These are phyloP conservation scores for Trissoscelio sp. DNA, from an alignment of 2,888 invertebrate species.

Conservation along the genomic window DNA sequence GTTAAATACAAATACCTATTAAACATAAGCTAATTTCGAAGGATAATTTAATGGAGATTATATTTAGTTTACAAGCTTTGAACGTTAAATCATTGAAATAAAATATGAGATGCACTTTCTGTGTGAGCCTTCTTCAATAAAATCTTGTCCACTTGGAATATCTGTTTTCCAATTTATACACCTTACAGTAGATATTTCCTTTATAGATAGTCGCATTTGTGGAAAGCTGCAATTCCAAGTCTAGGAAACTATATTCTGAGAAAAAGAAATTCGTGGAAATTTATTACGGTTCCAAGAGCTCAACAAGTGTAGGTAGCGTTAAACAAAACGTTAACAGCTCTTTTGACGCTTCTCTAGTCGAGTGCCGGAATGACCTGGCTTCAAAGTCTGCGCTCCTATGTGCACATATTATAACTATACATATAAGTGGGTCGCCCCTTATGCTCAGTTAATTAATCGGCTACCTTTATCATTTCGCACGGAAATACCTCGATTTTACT, in stretches of 20 bases:
- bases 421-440: conserved; percentile 59
- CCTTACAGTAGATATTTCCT: not conserved
- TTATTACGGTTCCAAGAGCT: conserved; percentile 68
- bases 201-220: conserved; percentile 20
- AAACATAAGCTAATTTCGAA: too few species aligned
- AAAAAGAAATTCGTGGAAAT: conserved; percentile 52
- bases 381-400: conserved; percentile 54
- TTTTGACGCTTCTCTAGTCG: conserved; percentile 72
- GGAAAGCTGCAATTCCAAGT: conserved; percentile 19
- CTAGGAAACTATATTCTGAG: conserved; percentile 24
- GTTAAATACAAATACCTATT: too few species aligned
- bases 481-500: conserved; percentile 46
- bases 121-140: not conserved
- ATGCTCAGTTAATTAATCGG: conserved; percentile 65
- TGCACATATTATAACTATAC: conserved; percentile 62
- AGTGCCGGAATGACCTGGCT: conserved; percentile 62
- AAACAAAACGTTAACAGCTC: conserved; percentile 71
- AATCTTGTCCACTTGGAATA: conserved; percentile 6
- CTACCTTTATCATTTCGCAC: conserved; percentile 51
- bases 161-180: not conserved
- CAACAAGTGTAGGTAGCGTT: conserved; percentile 74
- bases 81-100: too few species aligned
- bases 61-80: too few species aligned
- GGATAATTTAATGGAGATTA: too few species aligned
- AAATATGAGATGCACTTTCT: not conserved